Evolutionary conservation across 2,797 vertebrate species (phyloP).

Genomic region (Halcyon chelicuti): DNA sequence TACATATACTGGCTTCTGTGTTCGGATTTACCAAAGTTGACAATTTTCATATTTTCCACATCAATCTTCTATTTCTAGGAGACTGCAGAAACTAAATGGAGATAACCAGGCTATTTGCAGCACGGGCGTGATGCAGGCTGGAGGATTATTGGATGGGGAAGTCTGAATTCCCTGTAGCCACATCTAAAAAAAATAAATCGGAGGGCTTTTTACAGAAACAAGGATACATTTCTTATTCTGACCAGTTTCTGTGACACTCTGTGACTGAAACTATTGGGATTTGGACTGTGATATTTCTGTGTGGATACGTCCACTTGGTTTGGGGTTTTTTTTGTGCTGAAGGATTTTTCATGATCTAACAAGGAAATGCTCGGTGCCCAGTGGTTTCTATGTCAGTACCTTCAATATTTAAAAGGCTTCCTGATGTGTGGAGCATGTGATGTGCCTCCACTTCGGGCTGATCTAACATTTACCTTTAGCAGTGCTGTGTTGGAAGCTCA

Average conservation of each 20-base stretch:
- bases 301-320: not conserved
- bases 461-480: not conserved
- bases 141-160: not conserved
- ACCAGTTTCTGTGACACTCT: not conserved
- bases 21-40: conserved; percentile 52
- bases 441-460: not conserved
- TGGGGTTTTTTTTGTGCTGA: not conserved
- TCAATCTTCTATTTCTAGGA: conserved; percentile 52
- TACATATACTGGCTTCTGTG: conserved; percentile 50
- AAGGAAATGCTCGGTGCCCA: not conserved
- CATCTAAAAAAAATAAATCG: not conserved
- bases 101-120: conserved; percentile 19
- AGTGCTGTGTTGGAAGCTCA: not conserved
- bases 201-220: not conserved
- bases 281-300: not conserved
- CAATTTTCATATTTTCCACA: conserved; percentile 66
- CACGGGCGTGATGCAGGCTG: not conserved
- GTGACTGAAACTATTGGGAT: not conserved
- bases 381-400: not conserved
- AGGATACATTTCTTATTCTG: not conserved
- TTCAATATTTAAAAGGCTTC: not conserved
- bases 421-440: not conserved
- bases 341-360: not conserved
- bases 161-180: not conserved
- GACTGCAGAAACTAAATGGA: conserved; percentile 20